A percentile compares a stretch with the other conserved stretches of the same genome.
Conservation (phyloP, 2,113 vertebrate species). For the Litocranius walleri region DNA sequence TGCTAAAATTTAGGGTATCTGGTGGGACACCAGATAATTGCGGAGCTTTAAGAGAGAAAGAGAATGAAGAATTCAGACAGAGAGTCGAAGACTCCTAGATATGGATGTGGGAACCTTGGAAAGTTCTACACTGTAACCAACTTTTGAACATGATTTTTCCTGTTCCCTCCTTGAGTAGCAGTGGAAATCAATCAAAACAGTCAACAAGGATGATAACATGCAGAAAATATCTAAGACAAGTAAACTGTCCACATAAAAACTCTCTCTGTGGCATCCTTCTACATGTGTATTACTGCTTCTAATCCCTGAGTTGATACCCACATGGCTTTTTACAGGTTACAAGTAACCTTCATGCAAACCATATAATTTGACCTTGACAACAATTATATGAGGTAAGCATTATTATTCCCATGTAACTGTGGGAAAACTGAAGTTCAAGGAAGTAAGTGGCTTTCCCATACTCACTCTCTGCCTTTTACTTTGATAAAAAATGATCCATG, state of each 20-base stretch:
- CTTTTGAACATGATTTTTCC: not conserved
- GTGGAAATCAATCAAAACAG: not conserved
- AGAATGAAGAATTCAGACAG: not conserved
- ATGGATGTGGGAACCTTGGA: not conserved
- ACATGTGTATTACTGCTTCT: not conserved
- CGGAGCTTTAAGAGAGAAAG: not conserved
- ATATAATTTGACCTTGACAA: not conserved
- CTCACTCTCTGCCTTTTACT: not conserved
- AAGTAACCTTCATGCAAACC: not conserved
- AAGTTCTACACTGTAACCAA: not conserved
- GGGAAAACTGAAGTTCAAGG: not conserved
- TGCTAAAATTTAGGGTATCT: not conserved
- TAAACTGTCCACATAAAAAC: not conserved
- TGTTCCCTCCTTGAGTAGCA: not conserved
- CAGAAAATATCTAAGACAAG: not conserved
- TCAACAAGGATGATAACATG: not conserved
- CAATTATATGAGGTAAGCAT: not conserved
- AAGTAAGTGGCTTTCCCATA: not conserved
- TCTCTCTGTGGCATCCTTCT: not conserved
- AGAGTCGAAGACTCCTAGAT: not conserved
- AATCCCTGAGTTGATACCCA: not conserved
- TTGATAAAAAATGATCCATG: not conserved
- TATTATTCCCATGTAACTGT: not conserved
- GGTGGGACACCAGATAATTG: not conserved
- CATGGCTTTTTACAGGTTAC: not conserved